Conservation (phyloP, 2,888 invertebrate species). For the Conomelus anceps region DNA sequence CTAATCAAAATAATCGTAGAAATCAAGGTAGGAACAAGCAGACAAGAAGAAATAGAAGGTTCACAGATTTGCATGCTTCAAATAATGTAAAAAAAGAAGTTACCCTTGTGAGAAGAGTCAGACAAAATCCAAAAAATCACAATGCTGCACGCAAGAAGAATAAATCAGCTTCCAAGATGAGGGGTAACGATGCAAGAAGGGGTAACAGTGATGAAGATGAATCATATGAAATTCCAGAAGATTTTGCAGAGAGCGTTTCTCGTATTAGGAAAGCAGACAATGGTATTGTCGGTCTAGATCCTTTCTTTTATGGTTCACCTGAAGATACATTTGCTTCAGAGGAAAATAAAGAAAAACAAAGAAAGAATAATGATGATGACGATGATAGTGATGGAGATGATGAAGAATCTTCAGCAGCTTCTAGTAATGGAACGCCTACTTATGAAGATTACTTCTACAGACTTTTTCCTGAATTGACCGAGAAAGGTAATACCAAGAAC, state of each 20-base stretch:
- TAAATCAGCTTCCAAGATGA: neutral
- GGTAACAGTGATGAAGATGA: neutral
- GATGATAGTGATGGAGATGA: slow-evolving; percentile 36
- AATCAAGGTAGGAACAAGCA: slow-evolving; percentile 14
- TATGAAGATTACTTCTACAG: slow-evolving; percentile 45
- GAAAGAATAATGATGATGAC: slow-evolving; percentile 31
- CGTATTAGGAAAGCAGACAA: slow-evolving; percentile 1
- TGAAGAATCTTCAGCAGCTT: slow-evolving; percentile 35
- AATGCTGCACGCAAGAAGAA: slow-evolving; percentile 15
- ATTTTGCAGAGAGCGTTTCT: neutral
- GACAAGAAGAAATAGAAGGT: neutral
- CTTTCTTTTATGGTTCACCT: slow-evolving; percentile 23
- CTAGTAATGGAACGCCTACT: slow-evolving; percentile 41
- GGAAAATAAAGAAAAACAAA: slow-evolving; percentile 15
- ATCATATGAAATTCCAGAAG: slow-evolving; percentile 7
- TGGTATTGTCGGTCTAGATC: slow-evolving; percentile 24
- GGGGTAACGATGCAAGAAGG: neutral
- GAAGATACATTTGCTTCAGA: slow-evolving; percentile 17
- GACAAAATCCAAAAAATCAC: slow-evolving; percentile 1
- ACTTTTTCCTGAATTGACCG: slow-evolving; percentile 43
- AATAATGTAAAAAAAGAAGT: slow-evolving; percentile 3
- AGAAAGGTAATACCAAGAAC: neutral
- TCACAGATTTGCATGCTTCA: neutral
- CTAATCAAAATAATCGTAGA: slow-evolving; percentile 9
- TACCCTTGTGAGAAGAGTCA: neutral